Base-by-base conservation (phyloP, 2,113 vertebrate genomes). In the Paradoxurus hermaphroditus region DNA sequence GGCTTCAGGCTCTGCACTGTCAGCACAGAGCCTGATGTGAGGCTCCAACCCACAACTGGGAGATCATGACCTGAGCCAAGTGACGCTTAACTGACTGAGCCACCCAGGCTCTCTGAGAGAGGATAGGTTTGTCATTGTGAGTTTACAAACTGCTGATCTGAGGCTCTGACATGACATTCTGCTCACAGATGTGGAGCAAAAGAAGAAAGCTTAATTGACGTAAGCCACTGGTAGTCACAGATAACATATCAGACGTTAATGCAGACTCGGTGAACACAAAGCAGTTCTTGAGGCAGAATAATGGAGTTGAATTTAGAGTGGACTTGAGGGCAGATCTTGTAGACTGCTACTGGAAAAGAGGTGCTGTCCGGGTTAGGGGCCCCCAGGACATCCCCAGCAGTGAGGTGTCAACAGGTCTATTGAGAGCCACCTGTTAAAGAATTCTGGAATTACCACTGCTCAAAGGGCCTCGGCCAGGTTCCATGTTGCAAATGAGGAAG, bases 261-360 rank as follows among this genome's bases (percentile, higher is more conserved):
- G 23, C 19, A 78, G 44, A 67, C 65, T 29, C 34, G 11, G 14
- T 5, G n/a, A 85, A 34, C 12, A 18, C 29, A n/a, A 41, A 77
- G 75, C 10, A 78, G 14, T 3, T 16, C 14, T 59, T 73, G 25
- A 59, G 39, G 62, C 19, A 49, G 79, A 70, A n/a, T 16, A 56
- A 31, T 1, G 21, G 39, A 53, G 39, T 4, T 23, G 29, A 15
- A 6, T 9, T 7, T 0, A 44, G 3, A 14, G 12, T 11, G 31
- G 68, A 82, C 0, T 7, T 3, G 7, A 14, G 23, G 75, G 21
- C 39, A 34, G 46, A 56, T 31, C 67, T 31, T 29, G 12, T 5
- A 25, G 44, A 62, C 10, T 1, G 9, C 44, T 7, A 21, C 21
- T n/a, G 41, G n/a, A 4, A 27, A 23, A 77, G 36, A 19, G 56